Percentiles rank a stretch among this genome's conserved stretches.
Evolutionary conservation across 2,797 vertebrate species (phyloP).

Genomic region (Anolis apletophallus): DNA sequence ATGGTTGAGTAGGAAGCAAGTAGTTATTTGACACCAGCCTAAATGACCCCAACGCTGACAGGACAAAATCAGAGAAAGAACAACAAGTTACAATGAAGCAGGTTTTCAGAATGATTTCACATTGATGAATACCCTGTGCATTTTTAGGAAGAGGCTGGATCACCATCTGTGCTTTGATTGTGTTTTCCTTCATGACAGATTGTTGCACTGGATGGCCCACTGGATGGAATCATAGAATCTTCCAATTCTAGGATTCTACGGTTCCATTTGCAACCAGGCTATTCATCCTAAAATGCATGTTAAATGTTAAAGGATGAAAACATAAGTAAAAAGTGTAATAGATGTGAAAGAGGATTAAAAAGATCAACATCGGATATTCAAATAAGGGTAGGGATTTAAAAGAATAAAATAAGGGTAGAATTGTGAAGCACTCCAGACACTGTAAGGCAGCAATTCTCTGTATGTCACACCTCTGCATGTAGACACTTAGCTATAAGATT

Average conservation of each 20-base stretch:
- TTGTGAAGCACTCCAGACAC: too few species aligned
- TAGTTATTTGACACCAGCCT: background rate
- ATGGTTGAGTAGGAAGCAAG: background rate
- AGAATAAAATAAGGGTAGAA: too few species aligned
- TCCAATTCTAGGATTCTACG: too few species aligned
- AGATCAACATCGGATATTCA: too few species aligned
- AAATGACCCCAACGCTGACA: background rate
- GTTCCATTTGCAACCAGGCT: background rate
- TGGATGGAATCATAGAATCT: too few species aligned
- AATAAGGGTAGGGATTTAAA: background rate
- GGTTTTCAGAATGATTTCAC: background rate
- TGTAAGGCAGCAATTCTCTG: too few species aligned
- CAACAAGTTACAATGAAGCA: background rate
- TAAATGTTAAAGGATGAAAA: background rate
- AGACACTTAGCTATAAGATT: background rate
- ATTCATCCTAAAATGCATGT: background rate
- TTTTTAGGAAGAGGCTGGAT: too few species aligned
- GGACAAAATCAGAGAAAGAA: background rate
- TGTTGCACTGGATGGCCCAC: too few species aligned
- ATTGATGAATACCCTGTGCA: background rate
- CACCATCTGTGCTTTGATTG: too few species aligned
- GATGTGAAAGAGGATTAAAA: background rate
- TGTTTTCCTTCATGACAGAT: too few species aligned
- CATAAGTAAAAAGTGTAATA: background rate
- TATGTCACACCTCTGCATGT: background rate